phyloP scores from a whole-genome alignment of 2,113 vertebrate species.

The Pungitius pungitius region DNA sequence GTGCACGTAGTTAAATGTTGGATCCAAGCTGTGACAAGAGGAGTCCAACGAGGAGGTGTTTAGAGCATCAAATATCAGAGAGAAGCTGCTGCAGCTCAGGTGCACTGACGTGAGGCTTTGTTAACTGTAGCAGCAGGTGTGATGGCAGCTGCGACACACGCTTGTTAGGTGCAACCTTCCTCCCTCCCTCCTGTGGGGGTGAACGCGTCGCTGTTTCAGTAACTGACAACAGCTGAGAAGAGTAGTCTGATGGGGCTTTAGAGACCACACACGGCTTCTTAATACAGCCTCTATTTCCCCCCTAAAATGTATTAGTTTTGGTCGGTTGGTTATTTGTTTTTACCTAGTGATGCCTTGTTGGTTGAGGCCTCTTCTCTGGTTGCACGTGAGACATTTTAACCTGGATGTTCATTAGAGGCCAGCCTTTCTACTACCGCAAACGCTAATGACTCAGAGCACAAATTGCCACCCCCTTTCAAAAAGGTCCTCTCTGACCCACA shows the following conservation, averaged over 20 bases:
- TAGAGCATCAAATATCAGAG: neutral
- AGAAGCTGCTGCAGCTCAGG: conserved; percentile 15
- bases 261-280: neutral
- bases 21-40: conserved; percentile 36
- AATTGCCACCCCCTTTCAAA: neutral
- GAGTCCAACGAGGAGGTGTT: conserved; percentile 16
- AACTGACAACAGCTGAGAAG: neutral
- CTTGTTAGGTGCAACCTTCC: conserved; percentile 20
- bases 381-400: no score
- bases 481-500: neutral
- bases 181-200: conserved; percentile 17
- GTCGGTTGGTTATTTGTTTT: neutral
- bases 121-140: conserved; percentile 39
- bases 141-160: conserved; percentile 44
- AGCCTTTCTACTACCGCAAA: neutral
- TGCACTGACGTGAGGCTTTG: conserved; percentile 38
- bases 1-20: conserved; percentile 14
- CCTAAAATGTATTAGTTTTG: neutral
- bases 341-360: neutral
- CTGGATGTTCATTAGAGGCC: neutral
- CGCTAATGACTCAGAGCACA: neutral
- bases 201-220: neutral
- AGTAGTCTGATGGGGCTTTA: neutral
- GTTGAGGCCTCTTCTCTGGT: no score
- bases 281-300: neutral